Evolutionary conservation across 2,113 vertebrate species (phyloP).

Genomic region (Spizaetus ornatus): DNA sequence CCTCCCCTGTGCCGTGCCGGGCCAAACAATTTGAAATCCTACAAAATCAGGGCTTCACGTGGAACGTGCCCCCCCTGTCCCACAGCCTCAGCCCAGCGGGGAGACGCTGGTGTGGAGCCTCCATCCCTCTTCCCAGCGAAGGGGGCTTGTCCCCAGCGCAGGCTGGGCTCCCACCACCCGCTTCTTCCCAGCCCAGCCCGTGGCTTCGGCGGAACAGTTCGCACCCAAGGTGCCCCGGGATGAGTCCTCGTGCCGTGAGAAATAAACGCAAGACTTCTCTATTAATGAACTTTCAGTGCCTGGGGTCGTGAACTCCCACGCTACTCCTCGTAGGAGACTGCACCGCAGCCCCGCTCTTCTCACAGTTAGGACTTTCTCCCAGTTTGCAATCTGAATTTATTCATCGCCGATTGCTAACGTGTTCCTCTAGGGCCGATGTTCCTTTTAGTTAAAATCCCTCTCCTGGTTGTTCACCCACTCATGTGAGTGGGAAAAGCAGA

Average conservation of each 20-base stretch:
- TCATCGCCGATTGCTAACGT: background rate
- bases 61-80: background rate
- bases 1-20: background rate
- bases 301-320: background rate
- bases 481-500: background rate
- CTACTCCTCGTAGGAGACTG: background rate
- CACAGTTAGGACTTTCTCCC: background rate
- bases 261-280: background rate
- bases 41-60: no score
- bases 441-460: background rate
- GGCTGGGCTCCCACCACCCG: background rate
- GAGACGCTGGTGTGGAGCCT: background rate
- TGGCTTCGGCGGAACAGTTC: background rate
- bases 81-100: fast-evolving
- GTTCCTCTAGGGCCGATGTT: background rate
- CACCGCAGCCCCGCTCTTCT: background rate
- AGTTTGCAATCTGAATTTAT: background rate
- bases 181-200: background rate
- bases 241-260: fast-evolving
- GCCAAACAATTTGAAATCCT: background rate
- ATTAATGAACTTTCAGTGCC: background rate
- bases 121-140: background rate
- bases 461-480: background rate
- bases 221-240: background rate
- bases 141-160: fast-evolving